Conservation (phyloP, 1,140 invertebrate species). For the Alviniconcha marisindica region DNA sequence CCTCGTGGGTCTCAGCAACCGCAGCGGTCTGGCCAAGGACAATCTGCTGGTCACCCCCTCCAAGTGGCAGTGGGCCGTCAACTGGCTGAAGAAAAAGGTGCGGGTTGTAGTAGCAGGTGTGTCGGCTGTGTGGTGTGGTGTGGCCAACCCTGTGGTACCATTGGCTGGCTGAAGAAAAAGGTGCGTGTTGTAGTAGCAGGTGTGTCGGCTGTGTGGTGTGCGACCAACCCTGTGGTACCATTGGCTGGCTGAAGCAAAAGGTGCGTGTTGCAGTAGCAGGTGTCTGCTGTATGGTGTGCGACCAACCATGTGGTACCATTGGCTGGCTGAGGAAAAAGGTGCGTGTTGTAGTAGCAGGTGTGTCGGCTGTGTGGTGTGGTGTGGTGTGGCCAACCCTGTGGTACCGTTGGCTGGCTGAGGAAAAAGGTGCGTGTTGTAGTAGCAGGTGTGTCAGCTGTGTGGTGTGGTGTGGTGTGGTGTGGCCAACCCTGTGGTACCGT, state of each 20-base stretch:
- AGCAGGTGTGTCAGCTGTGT: not conserved
- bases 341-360: not conserved
- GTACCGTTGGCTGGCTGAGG: too few species aligned
- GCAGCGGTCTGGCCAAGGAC: slow-evolving; percentile 74
- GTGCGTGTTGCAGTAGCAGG: too few species aligned
- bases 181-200: not conserved
- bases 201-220: not conserved
- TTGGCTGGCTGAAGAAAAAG: too few species aligned
- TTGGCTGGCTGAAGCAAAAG: too few species aligned
- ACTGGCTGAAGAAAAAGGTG: slow-evolving; percentile 78
- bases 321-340: slow-evolving; percentile 78
- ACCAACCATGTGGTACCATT: too few species aligned
- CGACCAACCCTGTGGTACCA: not conserved
- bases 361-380: not conserved
- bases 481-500: not conserved
- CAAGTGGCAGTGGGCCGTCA: slow-evolving; percentile 79
- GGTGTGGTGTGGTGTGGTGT: too few species aligned
- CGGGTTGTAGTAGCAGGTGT: not conserved
- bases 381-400: not conserved
- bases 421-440: not conserved
- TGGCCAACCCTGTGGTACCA: not conserved
- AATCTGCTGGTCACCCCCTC: slow-evolving; percentile 76
- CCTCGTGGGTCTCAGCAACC: slow-evolving; percentile 75
- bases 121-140: not conserved
- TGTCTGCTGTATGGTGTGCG: too few species aligned